Evolutionary conservation across 1,140 invertebrate genomes (phyloP).

Genomic region (Melanaphis sacchari): DNA sequence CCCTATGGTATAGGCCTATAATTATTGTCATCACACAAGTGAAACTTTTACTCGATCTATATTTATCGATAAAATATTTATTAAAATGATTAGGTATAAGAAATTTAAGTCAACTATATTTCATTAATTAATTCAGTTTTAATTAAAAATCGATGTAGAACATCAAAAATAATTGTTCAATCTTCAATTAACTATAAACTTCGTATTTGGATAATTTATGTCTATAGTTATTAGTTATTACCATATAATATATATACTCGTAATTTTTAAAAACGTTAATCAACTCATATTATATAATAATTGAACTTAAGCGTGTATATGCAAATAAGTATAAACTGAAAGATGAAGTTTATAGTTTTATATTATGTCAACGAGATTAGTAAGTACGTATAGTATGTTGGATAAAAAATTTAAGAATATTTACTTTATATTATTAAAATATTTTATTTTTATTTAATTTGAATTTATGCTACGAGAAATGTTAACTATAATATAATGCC

Average conservation of each 20-base stretch:
- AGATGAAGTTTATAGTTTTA: background rate
- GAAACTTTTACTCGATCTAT: background rate
- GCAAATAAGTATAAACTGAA: background rate
- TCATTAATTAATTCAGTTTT: background rate
- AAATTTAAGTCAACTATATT: background rate
- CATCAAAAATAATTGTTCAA: background rate
- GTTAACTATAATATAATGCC: background rate
- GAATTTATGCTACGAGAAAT: background rate
- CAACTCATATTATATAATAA: background rate
- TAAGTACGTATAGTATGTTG: background rate
- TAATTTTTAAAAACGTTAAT: background rate
- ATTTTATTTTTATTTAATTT: background rate
- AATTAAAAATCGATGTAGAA: background rate
- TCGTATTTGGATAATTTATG: background rate
- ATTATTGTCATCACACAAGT: background rate
- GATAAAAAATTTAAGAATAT: background rate
- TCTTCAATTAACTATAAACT: background rate
- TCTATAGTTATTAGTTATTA: too few species aligned
- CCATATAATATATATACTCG: too few species aligned
- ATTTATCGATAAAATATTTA: background rate
- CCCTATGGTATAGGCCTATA: background rate
- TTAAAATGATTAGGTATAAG: background rate
- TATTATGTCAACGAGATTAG: background rate
- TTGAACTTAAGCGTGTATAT: background rate
- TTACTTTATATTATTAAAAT: too few species aligned